A percentile compares a stretch with the other conserved stretches of the same genome.
phyloP scores from a whole-genome alignment of 1,140 invertebrate genomes.

The Apis cerana region DNA sequence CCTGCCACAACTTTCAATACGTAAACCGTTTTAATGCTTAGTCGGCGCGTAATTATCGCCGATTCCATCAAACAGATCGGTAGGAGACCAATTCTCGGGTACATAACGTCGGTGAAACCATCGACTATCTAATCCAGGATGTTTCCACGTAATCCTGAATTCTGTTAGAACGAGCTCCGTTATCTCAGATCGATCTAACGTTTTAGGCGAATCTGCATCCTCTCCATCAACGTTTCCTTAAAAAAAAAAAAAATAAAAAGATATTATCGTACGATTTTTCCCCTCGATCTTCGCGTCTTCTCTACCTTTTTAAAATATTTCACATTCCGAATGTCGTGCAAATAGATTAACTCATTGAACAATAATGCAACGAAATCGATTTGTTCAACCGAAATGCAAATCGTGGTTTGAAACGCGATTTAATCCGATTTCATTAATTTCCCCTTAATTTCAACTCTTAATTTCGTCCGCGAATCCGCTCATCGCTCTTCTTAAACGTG shows the following conservation, averaged over 20 bases:
- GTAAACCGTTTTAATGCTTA: conserved; percentile 22
- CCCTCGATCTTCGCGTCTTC: no score
- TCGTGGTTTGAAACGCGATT: conserved; percentile 11
- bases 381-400: conserved; percentile 50
- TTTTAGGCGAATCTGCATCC: conserved; percentile 12
- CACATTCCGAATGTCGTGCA: no score
- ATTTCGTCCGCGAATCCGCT: conserved; percentile 47
- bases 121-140: conserved; percentile 55
- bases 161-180: conserved; percentile 26
- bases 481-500: conserved; percentile 53
- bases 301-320: no score
- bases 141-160: conserved; percentile 60
- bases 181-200: conserved; percentile 53
- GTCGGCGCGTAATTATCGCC: conserved; percentile 51
- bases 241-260: no score
- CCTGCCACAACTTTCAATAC: neutral
- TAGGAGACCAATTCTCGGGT: conserved; percentile 53
- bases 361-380: conserved; percentile 27
- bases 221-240: no score
- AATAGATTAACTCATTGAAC: neutral
- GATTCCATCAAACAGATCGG: conserved; percentile 45
- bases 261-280: no score
- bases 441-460: conserved; percentile 38
- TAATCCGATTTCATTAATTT: conserved; percentile 23
- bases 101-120: conserved; percentile 53